phyloP scores from a whole-genome alignment of 2,113 vertebrate species.

The Syngnathus floridae region DNA sequence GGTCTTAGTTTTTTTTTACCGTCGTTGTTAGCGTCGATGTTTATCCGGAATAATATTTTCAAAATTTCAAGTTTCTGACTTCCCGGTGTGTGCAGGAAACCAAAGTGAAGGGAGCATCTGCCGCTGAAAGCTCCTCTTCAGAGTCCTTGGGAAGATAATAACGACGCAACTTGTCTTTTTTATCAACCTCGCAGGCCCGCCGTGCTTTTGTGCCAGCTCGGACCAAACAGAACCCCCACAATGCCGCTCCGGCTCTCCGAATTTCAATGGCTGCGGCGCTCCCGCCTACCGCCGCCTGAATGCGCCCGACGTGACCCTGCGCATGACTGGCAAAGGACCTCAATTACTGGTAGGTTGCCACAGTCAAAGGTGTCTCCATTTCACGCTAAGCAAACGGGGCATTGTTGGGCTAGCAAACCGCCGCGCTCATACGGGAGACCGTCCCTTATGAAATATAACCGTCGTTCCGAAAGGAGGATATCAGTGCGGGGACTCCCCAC shows the following conservation, averaged over 20 bases:
- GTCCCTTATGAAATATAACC: constrained; percentile 32
- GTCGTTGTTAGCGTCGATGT: background rate
- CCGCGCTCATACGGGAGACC: constrained; percentile 18
- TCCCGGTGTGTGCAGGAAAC: constrained; percentile 31
- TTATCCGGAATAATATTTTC: constrained; percentile 16
- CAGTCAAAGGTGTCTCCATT: constrained; percentile 51
- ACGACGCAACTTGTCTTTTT: constrained; percentile 41
- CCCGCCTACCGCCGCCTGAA: constrained; percentile 9
- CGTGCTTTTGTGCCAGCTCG: constrained; percentile 29
- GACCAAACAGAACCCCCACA: constrained; percentile 35
- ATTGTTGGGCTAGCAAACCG: constrained; percentile 49
- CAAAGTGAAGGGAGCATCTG: constrained; percentile 47
- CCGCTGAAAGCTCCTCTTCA: constrained; percentile 39
- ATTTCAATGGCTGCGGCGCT: constrained; percentile 29
- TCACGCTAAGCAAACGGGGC: constrained; percentile 22
- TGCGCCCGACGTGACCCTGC: constrained; percentile 37
- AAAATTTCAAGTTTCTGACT: constrained; percentile 24
- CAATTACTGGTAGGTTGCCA: constrained; percentile 55
- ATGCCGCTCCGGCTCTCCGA: constrained; percentile 18
- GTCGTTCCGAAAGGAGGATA: constrained; percentile 42
- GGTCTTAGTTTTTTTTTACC: background rate
- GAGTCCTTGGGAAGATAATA: constrained; percentile 57
- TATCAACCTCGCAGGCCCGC: constrained; percentile 40
- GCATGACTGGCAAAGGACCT: constrained; percentile 51
- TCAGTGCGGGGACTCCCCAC: constrained; percentile 31